A percentile compares a stretch with the other conserved stretches of the same genome.
These are phyloP conservation scores for Hermaeophaga mercurialis DNA, from an alignment of 2,888 invertebrate species.

Conservation along the genomic window DNA sequence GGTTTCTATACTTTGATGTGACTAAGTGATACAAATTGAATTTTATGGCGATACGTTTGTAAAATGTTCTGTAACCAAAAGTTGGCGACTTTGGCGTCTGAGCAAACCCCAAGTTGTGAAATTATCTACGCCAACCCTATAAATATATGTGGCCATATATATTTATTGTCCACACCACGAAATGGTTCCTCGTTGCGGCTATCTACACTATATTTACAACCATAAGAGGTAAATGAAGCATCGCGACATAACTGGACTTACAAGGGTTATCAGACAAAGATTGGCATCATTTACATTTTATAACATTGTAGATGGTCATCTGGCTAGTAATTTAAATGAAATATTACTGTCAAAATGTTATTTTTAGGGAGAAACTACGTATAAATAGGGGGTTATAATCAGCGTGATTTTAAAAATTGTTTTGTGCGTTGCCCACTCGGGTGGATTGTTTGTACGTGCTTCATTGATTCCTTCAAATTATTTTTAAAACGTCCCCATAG, in stretches of 20 bases:
- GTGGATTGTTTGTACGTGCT: constrained; percentile 1
- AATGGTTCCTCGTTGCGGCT: constrained; percentile 46
- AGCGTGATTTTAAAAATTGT: constrained; percentile 2
- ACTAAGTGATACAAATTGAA: constrained; percentile 21
- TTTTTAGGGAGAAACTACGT: constrained; percentile 43
- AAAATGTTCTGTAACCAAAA: constrained; percentile 13
- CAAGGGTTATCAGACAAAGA: constrained; percentile 52
- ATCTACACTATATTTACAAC: constrained; percentile 49
- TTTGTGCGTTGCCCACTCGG: constrained; percentile 3
- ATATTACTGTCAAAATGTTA: constrained; percentile 42
- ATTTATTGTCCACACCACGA: constrained; percentile 50
- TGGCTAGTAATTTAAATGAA: constrained; percentile 53
- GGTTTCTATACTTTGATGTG: constrained; percentile 11
- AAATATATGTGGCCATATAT: constrained; percentile 48
- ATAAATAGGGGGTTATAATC: constrained; percentile 15
- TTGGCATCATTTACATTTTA: constrained; percentile 55
- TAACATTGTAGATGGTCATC: constrained; percentile 55
- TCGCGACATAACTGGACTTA: constrained; percentile 48
- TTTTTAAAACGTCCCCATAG: background rate
- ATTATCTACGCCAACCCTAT: constrained; percentile 45
- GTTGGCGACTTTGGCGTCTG: constrained; percentile 16
- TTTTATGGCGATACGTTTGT: constrained; percentile 19
- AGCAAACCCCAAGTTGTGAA: constrained; percentile 29
- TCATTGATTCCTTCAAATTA: constrained; percentile 6
- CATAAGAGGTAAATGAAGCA: constrained; percentile 56